phyloP scores from a whole-genome alignment of 1,140 invertebrate species.

The Trichogramma pretiosum region DNA sequence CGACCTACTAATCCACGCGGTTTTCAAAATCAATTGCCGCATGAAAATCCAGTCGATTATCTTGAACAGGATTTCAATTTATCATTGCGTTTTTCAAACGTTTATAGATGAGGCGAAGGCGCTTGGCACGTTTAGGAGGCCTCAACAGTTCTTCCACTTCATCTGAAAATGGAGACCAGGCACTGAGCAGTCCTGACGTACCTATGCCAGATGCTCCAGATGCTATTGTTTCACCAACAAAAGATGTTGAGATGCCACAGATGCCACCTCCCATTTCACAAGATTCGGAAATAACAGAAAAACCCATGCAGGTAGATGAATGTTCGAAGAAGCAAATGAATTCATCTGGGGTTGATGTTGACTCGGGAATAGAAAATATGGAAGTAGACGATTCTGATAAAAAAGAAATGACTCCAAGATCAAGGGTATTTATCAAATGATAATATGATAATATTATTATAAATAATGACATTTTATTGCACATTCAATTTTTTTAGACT shows the following conservation, averaged over 20 bases:
- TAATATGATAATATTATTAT: not conserved
- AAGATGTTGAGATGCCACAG: too few species aligned
- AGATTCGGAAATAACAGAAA: slow-evolving; percentile 29
- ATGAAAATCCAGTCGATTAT: too few species aligned
- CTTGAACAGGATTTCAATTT: too few species aligned
- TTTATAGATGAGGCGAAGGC: slow-evolving; percentile 57
- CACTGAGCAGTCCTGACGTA: slow-evolving; percentile 24
- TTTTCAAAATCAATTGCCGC: too few species aligned
- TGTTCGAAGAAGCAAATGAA: slow-evolving; percentile 44
- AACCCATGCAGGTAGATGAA: slow-evolving; percentile 53
- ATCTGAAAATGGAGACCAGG: slow-evolving; percentile 15
- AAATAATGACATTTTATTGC: too few species aligned
- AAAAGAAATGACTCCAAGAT: slow-evolving; percentile 38
- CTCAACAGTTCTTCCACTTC: slow-evolving; percentile 24
- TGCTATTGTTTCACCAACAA: slow-evolving; percentile 28
- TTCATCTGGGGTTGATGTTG: slow-evolving; percentile 52
- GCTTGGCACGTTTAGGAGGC: slow-evolving; percentile 51
- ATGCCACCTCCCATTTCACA: slow-evolving; percentile 30
- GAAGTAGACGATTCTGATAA: slow-evolving; percentile 53
- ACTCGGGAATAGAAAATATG: slow-evolving; percentile 69
- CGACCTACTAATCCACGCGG: too few species aligned
- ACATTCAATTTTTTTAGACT: too few species aligned
- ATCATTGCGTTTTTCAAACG: too few species aligned
- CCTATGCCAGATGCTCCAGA: slow-evolving; percentile 23
- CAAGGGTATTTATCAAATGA: slow-evolving; percentile 30